Conservation (phyloP, 2,797 vertebrate species). For the Enteromius fasciolatus region DNA sequence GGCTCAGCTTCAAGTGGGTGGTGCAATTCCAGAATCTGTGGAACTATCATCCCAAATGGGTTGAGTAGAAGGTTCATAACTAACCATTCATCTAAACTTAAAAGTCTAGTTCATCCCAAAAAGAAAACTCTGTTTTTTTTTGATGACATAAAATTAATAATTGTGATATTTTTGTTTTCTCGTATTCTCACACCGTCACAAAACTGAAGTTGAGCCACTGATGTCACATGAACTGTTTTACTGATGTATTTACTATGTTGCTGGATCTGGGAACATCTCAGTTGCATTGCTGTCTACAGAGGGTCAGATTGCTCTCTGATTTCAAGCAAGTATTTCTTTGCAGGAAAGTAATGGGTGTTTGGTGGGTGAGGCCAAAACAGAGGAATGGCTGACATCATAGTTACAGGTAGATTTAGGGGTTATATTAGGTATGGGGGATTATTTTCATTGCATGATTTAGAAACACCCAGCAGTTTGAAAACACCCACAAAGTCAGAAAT, state of each 20-base stretch:
- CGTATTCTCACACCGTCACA: too few relatives aligned
- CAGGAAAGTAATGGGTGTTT: not conserved
- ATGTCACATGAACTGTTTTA: too few relatives aligned
- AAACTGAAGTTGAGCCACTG: too few relatives aligned
- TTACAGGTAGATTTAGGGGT: not conserved
- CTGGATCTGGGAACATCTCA: too few relatives aligned
- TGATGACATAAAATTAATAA: too few relatives aligned
- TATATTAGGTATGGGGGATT: not conserved
- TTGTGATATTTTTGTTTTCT: too few relatives aligned
- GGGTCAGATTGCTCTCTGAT: too few relatives aligned
- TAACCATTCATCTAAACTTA: not conserved
- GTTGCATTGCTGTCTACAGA: too few relatives aligned
- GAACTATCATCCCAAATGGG: not conserved
- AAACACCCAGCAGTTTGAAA: not conserved
- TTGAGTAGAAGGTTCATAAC: not conserved
- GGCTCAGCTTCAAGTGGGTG: not conserved
- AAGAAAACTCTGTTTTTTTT: too few relatives aligned
- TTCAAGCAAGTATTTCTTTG: not conserved
- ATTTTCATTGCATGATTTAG: not conserved
- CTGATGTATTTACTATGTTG: too few relatives aligned
- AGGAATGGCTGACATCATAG: not conserved
- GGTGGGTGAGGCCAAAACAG: not conserved
- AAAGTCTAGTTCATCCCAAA: too few relatives aligned
- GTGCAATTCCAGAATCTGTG: not conserved
- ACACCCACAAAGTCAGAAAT: not conserved